Base-by-base conservation (phyloP, 2,797 vertebrate species). In the Microctenopoma stevenorrisi region DNA sequence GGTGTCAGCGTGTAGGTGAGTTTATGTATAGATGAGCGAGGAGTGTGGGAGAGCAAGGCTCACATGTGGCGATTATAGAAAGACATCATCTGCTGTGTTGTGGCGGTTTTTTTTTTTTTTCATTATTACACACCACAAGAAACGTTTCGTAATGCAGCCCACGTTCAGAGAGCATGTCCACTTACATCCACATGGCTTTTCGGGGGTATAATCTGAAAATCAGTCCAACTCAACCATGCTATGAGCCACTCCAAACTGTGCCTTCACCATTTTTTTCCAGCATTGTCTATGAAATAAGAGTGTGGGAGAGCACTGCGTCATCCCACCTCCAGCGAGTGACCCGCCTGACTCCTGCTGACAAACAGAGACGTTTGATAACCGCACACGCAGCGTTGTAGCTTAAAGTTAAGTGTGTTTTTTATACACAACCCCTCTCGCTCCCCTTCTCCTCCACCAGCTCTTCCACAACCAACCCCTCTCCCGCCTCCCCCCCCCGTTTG, bases 221-320 rank as follows among this genome's bases (percentile, higher is more conserved):
- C 50, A 14, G 16, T 48, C 49, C 37, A 9, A 38, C 48, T 54
- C 37, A 52, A 14, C 40, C 22, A 4, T 2, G 53, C 33, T 54
- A 15, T 6, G 30, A 57, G 58, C 38, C 62, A 68, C 52, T 75
- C 59, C 64, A 61, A 68, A 70, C 11, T 57, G 48, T 68, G 65
- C 52, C 59, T 74, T 49, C 22, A 26, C 12, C 3, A 2, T 74
- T 28, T 51, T 33, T 33, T 25, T 8, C 0, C 16, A 25, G 67
- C 55, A 74, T 68, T 70, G 80, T 88, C 81, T 79, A 74, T 80
- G 78, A 82, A 81, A 72, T 48, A 57, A 74, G 72, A 33, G 74
- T 76, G 91, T 87, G 73, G 89, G 88, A 76, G 84, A 35, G 2
- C 81, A 78, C 79, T 86, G 85, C 87, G 74, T 91, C 90, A 91